Base-by-base conservation (phyloP, 2,797 vertebrate species). In the Chrosomus eos region DNA sequence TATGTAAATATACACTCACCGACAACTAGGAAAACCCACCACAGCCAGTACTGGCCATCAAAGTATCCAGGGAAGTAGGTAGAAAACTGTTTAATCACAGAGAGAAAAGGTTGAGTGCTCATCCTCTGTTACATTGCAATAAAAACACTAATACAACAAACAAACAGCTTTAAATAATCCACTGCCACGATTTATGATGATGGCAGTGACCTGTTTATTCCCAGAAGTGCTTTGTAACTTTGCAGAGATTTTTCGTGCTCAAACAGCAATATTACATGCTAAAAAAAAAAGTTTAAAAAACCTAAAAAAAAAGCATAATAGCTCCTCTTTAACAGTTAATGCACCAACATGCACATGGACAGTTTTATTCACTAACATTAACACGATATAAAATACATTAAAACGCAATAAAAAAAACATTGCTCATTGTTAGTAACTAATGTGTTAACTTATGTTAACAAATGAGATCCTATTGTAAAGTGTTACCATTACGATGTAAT, bases 21-120 rank as follows among this genome's bases (percentile, higher is more conserved):
- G 90, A 99, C 93, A 79, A 97, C 97, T 89, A 99, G 94, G 91
- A 99, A 99, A 92, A 99, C 97, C 98, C 98, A 99, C 98, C 98
- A 99, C 91, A 99, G 94, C 98, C 98, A 99, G 89, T 99, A 99
- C 93, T 99, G 98, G 6, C 98, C 98, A 92, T 99, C 97, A 88
- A 99, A 99, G 93, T 99, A 99, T 91, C 97, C 97, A 23, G 98
- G 97, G 90, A 99, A 99, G 91, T 99, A 99, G 92, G 97, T 97
- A 6, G 97, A 99, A 93, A 99, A 99, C 98, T 99, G 90, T 16
- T 88, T 43, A 74, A 75, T 51, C 55, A 76, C 72, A 73, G 38
- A 36, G 75, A 86, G 23, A 40, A 26, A 64, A 26, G 26, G 23
- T 55, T 58, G 3, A n/a, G 66, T 55, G 6, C 19, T 14, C 16